Evolutionary conservation across 2,113 vertebrate genomes (phyloP).

Genomic region (Ailuropoda melanoleuca): DNA sequence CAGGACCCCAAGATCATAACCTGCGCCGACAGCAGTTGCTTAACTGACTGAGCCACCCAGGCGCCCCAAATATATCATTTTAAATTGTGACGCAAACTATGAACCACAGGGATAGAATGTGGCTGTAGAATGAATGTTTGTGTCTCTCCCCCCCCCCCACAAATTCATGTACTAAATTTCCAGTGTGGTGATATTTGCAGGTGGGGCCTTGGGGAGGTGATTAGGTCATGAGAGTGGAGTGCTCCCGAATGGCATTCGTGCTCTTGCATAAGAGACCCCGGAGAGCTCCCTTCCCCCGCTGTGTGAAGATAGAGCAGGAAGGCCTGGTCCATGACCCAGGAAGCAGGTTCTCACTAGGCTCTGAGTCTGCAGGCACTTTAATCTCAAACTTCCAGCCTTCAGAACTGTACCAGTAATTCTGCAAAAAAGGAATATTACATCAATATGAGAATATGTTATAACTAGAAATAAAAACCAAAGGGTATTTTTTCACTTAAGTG

Average conservation of each 20-base stretch:
- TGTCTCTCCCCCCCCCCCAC: neutral
- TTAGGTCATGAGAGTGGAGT: neutral
- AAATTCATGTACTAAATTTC: neutral
- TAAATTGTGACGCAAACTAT: neutral
- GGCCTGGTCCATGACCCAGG: neutral
- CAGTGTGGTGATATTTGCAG: no score
- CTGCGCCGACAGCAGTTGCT: no score
- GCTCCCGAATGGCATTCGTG: neutral
- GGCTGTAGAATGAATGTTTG: neutral
- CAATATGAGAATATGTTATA: neutral
- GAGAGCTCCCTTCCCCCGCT: no score
- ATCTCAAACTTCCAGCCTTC: neutral
- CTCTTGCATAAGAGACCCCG: no score
- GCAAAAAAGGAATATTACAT: neutral
- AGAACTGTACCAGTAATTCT: neutral
- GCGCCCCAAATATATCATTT: neutral
- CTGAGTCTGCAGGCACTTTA: neutral
- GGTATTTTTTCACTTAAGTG: slow-evolving; percentile 48
- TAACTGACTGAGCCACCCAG: no score
- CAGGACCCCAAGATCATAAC: no score
- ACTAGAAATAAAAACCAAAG: slow-evolving; percentile 1
- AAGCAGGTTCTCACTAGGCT: neutral
- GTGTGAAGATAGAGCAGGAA: neutral
- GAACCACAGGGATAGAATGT: neutral
- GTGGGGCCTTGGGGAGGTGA: neutral